Conservation (phyloP, 1,140 invertebrate species). For the Ridgeia piscesae region DNA sequence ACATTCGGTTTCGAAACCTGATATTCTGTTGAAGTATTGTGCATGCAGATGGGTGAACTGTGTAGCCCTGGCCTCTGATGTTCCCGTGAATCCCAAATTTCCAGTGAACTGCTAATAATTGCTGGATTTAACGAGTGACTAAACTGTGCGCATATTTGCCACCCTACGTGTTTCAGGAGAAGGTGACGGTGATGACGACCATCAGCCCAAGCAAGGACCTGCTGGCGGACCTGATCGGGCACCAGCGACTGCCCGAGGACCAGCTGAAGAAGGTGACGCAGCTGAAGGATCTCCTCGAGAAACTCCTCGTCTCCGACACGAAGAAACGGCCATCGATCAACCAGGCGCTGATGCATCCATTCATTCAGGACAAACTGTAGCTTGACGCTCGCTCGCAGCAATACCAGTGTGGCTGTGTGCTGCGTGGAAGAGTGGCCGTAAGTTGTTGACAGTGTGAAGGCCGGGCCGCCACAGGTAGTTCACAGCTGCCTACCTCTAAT, state of each 20-base stretch:
- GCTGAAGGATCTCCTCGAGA: conserved; percentile 90
- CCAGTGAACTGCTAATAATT: no score
- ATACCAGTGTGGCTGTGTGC: not conserved
- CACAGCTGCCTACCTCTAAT: not conserved
- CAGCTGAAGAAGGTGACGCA: conserved; percentile 88
- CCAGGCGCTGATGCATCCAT: conserved; percentile 91
- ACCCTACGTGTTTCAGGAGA: conserved; percentile 83
- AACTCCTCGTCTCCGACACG: conserved; percentile 90
- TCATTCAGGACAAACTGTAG: conserved; percentile 80
- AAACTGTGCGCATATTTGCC: no score
- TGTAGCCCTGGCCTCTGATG: no score
- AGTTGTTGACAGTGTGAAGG: not conserved
- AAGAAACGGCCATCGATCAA: conserved; percentile 89
- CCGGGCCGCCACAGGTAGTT: not conserved
- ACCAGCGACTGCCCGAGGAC: conserved; percentile 80
- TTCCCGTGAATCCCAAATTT: no score
- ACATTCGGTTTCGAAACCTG: no score
- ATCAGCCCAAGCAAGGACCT: conserved; percentile 84
- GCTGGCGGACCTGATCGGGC: conserved; percentile 81
- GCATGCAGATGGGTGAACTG: not conserved
- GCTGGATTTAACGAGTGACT: no score
- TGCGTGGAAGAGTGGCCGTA: not conserved
- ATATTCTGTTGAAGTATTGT: not conserved
- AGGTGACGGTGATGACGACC: conserved; percentile 91
- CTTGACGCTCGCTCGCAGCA: not conserved